A percentile compares a stretch with the other conserved stretches of the same genome.
phyloP scores from a whole-genome alignment of 2,113 vertebrate genomes.

The Corythaixoides concolor region DNA sequence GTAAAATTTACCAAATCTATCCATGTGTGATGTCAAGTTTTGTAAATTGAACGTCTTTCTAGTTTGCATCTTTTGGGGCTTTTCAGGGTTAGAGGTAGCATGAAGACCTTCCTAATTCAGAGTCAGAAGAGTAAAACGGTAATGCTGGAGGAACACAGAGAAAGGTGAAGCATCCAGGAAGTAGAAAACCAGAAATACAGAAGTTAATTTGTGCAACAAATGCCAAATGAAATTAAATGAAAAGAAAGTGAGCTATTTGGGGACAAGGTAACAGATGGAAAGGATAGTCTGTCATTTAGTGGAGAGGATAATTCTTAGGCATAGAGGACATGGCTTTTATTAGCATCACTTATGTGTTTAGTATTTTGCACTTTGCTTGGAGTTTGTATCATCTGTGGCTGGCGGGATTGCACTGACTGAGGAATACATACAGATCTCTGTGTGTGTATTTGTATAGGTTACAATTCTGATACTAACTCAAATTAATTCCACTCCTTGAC shows the following conservation, averaged over 20 bases:
- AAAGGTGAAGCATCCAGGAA: neutral
- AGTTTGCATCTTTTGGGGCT: neutral
- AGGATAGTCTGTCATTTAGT: neutral
- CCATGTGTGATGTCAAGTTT: neutral
- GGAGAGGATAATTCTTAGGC: neutral
- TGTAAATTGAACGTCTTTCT: neutral
- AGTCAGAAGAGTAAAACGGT: neutral
- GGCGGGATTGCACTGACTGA: neutral
- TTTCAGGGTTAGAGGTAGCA: neutral
- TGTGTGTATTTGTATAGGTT: neutral
- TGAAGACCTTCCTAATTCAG: neutral
- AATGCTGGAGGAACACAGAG: neutral
- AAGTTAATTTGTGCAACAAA: neutral
- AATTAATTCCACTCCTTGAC: neutral
- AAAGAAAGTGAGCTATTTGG: neutral
- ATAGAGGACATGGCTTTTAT: neutral
- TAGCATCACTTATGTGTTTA: neutral
- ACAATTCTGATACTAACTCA: neutral
- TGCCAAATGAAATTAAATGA: neutral
- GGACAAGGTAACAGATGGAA: neutral
- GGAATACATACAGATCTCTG: neutral
- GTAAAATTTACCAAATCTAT: neutral
- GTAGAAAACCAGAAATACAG: neutral
- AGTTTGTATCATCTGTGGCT: neutral
- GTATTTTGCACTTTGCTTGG: neutral